Evolutionary conservation across 1,140 invertebrate genomes (phyloP).

Genomic region (Drosophila nannoptera): DNA sequence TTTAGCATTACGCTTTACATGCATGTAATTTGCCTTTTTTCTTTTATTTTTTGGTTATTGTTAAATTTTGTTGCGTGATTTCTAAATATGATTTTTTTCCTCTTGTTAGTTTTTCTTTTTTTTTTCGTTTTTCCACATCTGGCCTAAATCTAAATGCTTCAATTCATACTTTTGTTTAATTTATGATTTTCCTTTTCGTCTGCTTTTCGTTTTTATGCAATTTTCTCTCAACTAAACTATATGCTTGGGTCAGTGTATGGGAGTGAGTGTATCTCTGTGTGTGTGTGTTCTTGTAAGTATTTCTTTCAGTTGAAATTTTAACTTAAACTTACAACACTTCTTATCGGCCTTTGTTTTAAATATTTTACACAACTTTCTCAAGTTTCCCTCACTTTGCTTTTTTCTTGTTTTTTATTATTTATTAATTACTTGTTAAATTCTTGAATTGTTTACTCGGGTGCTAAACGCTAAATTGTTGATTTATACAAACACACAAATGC

Average conservation of each 20-base stretch:
- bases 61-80: conserved; percentile 14
- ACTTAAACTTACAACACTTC: conserved; percentile 36
- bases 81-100: conserved; percentile 17
- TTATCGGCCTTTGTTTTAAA: conserved; percentile 26
- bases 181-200: conserved; percentile 22
- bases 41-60: conserved; percentile 15
- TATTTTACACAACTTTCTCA: conserved; percentile 47
- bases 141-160: conserved; percentile 50
- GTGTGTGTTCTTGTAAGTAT: conserved; percentile 20
- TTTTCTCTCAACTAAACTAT: conserved; percentile 29
- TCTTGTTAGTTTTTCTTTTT: not conserved
- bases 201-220: conserved; percentile 11
- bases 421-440: conserved; percentile 41
- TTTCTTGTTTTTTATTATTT: conserved; percentile 1
- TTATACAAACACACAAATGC: conserved; percentile 33
- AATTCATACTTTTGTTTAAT: conserved; percentile 27
- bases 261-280: conserved; percentile 19
- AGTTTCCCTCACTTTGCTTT: conserved; percentile 12
- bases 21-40: conserved; percentile 11
- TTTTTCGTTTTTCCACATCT: conserved; percentile 18
- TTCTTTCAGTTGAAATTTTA: conserved; percentile 13
- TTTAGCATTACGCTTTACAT: not conserved
- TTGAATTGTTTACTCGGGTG: conserved; percentile 43
- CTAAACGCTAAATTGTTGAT: conserved; percentile 40
- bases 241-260: conserved; percentile 20